Evolutionary conservation across 2,797 vertebrate genomes (phyloP).

Genomic region (Acipenser oxyrinchus): DNA sequence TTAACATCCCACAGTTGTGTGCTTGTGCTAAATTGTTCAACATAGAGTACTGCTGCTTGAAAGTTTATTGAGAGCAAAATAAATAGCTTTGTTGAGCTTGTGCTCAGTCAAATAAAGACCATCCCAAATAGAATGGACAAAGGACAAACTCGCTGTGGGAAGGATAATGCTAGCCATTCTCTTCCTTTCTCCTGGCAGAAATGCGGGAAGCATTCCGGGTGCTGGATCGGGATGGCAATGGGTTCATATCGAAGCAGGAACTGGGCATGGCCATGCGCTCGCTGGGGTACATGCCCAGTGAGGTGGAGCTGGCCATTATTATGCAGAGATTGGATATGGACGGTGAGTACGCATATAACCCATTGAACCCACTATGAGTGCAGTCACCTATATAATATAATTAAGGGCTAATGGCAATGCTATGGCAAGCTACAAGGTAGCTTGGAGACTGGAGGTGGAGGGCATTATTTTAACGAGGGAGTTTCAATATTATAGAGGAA

Average conservation of each 20-base stretch:
- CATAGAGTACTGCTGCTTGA: slow-evolving; percentile 1
- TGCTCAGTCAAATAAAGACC: neutral
- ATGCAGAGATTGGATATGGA: slow-evolving; percentile 95
- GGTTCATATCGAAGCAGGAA: slow-evolving; percentile 93
- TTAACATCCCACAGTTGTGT: neutral
- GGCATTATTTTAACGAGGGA: no score
- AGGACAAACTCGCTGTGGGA: slow-evolving; percentile 10
- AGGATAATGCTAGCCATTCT: slow-evolving; percentile 14
- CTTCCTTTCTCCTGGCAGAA: slow-evolving; percentile 57
- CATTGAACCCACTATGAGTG: no score
- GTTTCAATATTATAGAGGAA: no score
- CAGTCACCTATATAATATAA: no score
- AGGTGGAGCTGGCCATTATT: slow-evolving; percentile 89
- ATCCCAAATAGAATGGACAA: neutral
- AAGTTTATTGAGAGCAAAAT: neutral
- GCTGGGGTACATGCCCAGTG: slow-evolving; percentile 87
- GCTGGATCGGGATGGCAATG: slow-evolving; percentile 83
- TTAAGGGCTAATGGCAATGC: no score
- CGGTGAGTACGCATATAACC: slow-evolving; percentile 55
- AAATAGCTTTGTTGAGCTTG: neutral
- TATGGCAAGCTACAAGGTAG: no score
- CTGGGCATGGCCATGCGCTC: slow-evolving; percentile 94
- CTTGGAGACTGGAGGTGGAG: no score
- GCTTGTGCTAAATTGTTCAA: neutral
- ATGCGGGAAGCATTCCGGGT: slow-evolving; percentile 87